Base-by-base conservation (phyloP, 2,113 vertebrate species). In the Toxotes jaculatrix region DNA sequence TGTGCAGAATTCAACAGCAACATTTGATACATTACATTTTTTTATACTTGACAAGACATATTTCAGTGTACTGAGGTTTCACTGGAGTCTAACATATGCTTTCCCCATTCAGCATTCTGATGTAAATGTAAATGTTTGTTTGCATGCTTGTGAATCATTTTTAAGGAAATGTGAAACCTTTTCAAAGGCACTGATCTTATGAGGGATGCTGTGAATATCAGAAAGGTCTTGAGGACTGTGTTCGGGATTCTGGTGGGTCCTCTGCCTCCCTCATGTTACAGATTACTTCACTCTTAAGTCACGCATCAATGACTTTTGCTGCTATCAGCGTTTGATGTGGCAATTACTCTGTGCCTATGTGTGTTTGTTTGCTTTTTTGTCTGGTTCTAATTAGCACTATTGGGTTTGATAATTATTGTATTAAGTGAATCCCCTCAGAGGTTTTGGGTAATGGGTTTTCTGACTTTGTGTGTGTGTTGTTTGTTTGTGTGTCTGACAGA, bases 381-480 rank as follows among this genome's bases (percentile, higher is more conserved):
- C 75, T 59, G 21, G 1, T 62, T 21, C 62, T 89, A 90, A 90
- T 91, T 89, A 90, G 40, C 62, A 66, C 42, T 71, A 62, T 83
- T 82, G 16, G 45, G 53, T 79, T 78, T 67, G 78, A 82, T 88
- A 76, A 89, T 87, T 69, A 79, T 69, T 80, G 32, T 82, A 77
- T 80, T 89, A 61, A 81, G 40, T 53, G 6, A 76, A 85, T 79
- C 57, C 77, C 85, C 77, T 74, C 42, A 40, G 61, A 84, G 90
- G 45, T 57, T 76, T 60, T 62, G 59, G 80, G 13, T 89, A 91
- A 91, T 89, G 83, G 89, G 67, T 69, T 87, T 32, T 84, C 43
- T 86, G 59, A 73, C n/a, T 82, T 55, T 73, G 31, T 62, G 62
- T 80, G 42, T 43, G 40, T 77, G 34, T 60, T 66, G 45, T 74